A percentile compares a stretch with the other conserved stretches of the same genome.
phyloP scores from a whole-genome alignment of 2,113 vertebrate species.

The Antechinus stuartii region DNA sequence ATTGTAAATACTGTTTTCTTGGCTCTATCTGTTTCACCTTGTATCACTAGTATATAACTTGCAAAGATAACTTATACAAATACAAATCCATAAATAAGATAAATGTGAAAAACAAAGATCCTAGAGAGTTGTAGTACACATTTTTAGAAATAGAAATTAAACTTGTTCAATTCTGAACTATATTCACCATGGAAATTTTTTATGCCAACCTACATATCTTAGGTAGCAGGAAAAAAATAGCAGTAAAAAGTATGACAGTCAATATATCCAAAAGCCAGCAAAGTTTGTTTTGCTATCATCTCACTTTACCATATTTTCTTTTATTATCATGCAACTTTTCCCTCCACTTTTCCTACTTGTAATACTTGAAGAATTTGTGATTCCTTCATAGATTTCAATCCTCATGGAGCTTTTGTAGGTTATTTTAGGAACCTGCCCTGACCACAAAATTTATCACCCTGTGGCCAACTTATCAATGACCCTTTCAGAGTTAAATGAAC shows the following conservation, averaged over 20 bases:
- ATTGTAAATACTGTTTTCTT: not conserved
- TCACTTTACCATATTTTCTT: not conserved
- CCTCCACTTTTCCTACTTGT: not conserved
- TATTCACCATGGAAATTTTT: not conserved
- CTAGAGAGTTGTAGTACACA: no score
- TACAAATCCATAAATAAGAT: not conserved
- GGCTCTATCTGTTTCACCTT: not conserved
- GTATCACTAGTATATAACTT: not conserved
- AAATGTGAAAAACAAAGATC: no score
- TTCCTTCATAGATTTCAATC: not conserved
- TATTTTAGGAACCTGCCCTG: not conserved
- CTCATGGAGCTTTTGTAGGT: not conserved
- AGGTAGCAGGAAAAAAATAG: not conserved
- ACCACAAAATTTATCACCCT: not conserved
- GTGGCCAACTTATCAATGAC: not conserved
- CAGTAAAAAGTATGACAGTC: not conserved
- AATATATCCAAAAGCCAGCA: not conserved
- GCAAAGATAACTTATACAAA: not conserved
- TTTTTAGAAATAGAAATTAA: no score
- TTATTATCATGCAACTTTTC: not conserved
- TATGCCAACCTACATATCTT: not conserved
- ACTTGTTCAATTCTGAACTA: not conserved
- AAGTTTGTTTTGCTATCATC: not conserved
- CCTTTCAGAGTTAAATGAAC: not conserved
- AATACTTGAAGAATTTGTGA: not conserved